Evolutionary conservation across 2,113 vertebrate genomes (phyloP).

Genomic region (Clarias batrachus): DNA sequence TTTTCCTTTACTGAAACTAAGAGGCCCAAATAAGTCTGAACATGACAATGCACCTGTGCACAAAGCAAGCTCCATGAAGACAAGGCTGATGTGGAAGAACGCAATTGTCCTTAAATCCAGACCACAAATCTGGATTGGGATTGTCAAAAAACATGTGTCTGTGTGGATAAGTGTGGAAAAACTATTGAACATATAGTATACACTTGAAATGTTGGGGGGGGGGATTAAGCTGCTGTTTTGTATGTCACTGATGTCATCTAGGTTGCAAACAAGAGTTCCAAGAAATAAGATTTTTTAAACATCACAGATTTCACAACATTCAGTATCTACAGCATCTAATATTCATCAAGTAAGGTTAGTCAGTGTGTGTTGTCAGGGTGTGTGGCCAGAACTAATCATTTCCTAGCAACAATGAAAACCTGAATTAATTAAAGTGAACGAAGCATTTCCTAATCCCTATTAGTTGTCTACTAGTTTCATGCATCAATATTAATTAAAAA

Average conservation of each 20-base stretch:
- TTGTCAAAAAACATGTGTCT: too few species aligned
- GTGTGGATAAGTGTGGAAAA: too few species aligned
- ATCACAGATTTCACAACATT: neutral
- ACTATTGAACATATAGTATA: neutral
- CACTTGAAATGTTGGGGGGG: neutral
- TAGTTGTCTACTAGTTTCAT: neutral
- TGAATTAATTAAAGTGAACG: neutral
- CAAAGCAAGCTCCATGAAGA: neutral
- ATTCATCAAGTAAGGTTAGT: neutral
- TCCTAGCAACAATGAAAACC: neutral
- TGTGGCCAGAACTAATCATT: neutral
- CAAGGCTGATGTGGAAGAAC: neutral
- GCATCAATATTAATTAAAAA: neutral
- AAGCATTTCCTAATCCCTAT: neutral
- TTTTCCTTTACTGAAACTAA: neutral
- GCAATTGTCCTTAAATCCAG: too few species aligned
- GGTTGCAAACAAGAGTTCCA: neutral
- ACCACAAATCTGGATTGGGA: too few species aligned
- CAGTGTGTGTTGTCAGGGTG: neutral
- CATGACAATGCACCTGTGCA: neutral
- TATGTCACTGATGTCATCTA: neutral
- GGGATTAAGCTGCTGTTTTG: neutral
- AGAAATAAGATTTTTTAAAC: too few species aligned
- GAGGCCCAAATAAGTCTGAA: neutral
- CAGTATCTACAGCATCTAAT: neutral